Evolutionary conservation across 2,888 invertebrate species (phyloP), one percentile per base, ranked within the genome.

Genomic region (Mycogona germanica): DNA sequence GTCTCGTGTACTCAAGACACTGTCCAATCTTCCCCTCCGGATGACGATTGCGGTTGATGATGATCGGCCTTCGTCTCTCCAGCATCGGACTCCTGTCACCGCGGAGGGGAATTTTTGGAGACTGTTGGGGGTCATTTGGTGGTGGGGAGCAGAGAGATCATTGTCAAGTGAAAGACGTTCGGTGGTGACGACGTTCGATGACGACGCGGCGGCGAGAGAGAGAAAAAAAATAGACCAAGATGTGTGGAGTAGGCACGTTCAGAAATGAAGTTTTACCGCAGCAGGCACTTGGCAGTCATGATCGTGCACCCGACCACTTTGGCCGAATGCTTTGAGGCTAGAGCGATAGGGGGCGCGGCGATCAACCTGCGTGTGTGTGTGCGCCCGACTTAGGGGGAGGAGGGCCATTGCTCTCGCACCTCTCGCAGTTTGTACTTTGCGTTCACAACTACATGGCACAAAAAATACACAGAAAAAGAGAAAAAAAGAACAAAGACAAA

Each of bases 381-480:
- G 50, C 49, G 52, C 55, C 53, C 55, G 42, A 51, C 35, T n/a
- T n/a, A n/a, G n/a, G n/a, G n/a, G n/a, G n/a, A n/a, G n/a, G n/a
- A n/a, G n/a, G n/a, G n/a, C n/a, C n/a, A n/a, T n/a, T n/a, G n/a
- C n/a, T n/a, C n/a, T 53, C 47, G 52, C 48, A 48, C 48, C 35
- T 46, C 46, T 53, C 38, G 52, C 32, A 46, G 51, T 42, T 49
- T 51, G 57, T 52, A 51, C 55, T 58, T 56, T 53, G 53, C 56
- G 55, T 55, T 55, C 53, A 12, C 21, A 59, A 59, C 57, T 55
- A 55, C 53, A 58, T 52, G 57, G 57, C 56, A 57, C 55, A 57
- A 57, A 51, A n/a, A 59, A 58, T 57, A 58, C 55, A 58, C 57
- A 57, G 55, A 59, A 57, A 57, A 55, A 57, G 54, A 55, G 51